These are phyloP conservation scores for Leptinotarsa lineolata DNA, from an alignment of 1,140 invertebrate species.

Conservation along the genomic window DNA sequence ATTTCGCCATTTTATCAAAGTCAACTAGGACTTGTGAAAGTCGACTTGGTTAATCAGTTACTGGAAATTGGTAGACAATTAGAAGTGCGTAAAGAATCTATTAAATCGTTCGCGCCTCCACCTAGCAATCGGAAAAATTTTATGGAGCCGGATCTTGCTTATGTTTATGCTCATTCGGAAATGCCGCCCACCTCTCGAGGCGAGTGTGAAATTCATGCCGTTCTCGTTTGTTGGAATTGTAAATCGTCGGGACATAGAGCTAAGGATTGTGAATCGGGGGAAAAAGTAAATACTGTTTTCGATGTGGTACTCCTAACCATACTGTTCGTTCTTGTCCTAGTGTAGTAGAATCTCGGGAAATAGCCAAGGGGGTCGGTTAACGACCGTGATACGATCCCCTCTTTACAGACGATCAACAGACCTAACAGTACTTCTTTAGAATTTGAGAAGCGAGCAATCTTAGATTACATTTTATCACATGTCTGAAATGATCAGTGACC, in stretches of 20 bases:
- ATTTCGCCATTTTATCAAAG: constrained; percentile 46
- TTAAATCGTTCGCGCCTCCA: constrained; percentile 6
- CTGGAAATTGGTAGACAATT: constrained; percentile 17
- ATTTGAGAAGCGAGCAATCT: background rate
- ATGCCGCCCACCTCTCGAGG: background rate
- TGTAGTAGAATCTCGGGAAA: constrained; percentile 11
- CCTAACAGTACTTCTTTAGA: background rate
- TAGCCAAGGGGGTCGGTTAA: background rate
- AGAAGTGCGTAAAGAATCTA: constrained; percentile 17
- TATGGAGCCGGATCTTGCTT: constrained; percentile 5
- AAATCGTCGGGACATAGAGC: background rate
- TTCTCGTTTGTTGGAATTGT: background rate
- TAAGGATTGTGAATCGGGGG: background rate
- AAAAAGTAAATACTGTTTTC: constrained; percentile 12
- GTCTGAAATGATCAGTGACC: constrained; percentile 39
- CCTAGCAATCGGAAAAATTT: constrained; percentile 23
- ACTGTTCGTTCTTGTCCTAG: background rate
- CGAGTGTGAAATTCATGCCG: background rate
- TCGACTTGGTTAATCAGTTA: constrained; percentile 19
- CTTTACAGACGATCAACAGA: background rate
- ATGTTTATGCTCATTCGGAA: background rate
- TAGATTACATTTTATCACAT: background rate
- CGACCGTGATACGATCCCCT: background rate
- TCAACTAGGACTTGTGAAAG: constrained; percentile 24
- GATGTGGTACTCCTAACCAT: constrained; percentile 4